Conservation (phyloP, 2,113 vertebrate species). For the Sterrhoptilus dennistouni region DNA sequence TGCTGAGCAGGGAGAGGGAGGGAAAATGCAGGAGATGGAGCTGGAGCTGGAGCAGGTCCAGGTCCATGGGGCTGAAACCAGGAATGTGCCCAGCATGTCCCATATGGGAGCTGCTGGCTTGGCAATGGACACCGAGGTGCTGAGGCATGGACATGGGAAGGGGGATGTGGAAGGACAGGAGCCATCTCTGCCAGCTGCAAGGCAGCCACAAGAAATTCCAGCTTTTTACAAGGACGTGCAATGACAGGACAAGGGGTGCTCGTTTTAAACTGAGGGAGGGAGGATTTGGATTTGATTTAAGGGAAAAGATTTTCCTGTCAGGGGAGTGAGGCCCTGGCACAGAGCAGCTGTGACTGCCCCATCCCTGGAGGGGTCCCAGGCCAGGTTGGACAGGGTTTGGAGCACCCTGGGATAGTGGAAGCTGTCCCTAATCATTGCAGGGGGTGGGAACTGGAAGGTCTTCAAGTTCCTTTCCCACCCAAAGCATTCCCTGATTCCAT, state of each 20-base stretch:
- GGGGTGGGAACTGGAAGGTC: background rate
- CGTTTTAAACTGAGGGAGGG: background rate
- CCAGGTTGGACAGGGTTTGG: background rate
- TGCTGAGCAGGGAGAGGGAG: background rate
- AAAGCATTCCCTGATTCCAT: background rate
- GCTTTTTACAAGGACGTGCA: background rate
- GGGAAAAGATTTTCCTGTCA: background rate
- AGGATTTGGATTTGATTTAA: background rate
- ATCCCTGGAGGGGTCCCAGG: background rate
- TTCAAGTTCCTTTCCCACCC: background rate
- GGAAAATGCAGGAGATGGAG: background rate
- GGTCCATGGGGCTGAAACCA: background rate
- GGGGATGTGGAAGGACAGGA: background rate
- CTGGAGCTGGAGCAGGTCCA: background rate
- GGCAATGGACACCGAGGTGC: rapidly evolving
- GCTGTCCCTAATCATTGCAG: background rate
- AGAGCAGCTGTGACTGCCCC: background rate
- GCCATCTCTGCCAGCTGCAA: background rate
- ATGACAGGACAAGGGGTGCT: rapidly evolving
- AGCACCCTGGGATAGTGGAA: background rate
- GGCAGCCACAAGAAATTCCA: background rate
- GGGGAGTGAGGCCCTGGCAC: background rate
- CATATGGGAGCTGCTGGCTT: background rate
- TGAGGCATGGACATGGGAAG: background rate
- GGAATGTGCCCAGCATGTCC: rapidly evolving